Base-by-base conservation (phyloP, 2,797 vertebrate genomes). In the Propithecus perrieri region DNA sequence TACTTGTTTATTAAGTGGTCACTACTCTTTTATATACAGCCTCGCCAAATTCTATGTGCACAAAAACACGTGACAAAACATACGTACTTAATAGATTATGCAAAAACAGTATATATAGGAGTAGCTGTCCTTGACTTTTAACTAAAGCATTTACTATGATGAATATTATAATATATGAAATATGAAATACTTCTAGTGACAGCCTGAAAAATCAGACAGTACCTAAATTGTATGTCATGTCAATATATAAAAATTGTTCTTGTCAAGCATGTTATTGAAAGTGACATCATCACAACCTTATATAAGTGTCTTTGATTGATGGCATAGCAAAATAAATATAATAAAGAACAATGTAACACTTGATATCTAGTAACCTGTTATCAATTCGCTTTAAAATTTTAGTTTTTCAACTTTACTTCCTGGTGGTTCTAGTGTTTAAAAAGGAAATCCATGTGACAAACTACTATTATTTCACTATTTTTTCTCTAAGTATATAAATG, bases 231-330 rank as follows among this genome's bases (percentile, higher is more conserved):
- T 20, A 91, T 5, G 65, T 78, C 46, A 53, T 53, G 92, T 24
- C 38, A 87, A 72, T 43, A 5, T 92, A 91, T 18, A 53, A 97
- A 96, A 87, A 89, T 69, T 5, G 1, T 74, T 91, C 7, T 43
- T 97, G 71, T 97, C 81, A 98, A 94, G 79, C 46, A 26, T 74
- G 17, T 95, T 97, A 93, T 89, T 97, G n/a, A 94, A 97, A 96
- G 43, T 96, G 35, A 71, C 89, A 98, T 97, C 84, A 67, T 91
- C 48, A 94, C 38, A 98, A 74, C 13, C 50, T 97, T 97, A 93
- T 55, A 88, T 72, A 96, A 91, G 1, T 87, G 72, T 83, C 94
- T 96, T 91, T 98, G 80, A 98, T 89, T 96, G 85, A 97, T 95
- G 95, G 3, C 11, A 1, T 3, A 95, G 67, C 50, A 92, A 98